A percentile compares a stretch with the other conserved stretches of the same genome.
These are phyloP conservation scores for Leucophenga varia DNA, from an alignment of 1,140 invertebrate species.

Conservation along the genomic window DNA sequence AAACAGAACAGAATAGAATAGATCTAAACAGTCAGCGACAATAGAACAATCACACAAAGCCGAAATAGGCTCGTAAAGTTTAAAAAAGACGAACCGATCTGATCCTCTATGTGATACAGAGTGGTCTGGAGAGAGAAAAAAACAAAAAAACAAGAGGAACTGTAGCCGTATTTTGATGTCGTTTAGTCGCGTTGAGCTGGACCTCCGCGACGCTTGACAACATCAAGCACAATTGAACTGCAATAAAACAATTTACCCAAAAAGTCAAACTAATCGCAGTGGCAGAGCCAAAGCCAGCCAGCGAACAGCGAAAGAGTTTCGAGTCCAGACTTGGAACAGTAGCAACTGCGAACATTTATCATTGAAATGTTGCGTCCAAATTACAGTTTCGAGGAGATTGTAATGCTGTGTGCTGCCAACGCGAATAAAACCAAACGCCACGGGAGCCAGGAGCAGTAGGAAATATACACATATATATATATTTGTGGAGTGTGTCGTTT, in stretches of 20 bases:
- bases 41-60: slow-evolving; percentile 13
- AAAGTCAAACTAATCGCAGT: slow-evolving; percentile 46
- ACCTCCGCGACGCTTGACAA: slow-evolving; percentile 42
- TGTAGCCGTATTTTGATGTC: not conserved
- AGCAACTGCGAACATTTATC: slow-evolving; percentile 40
- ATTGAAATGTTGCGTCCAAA: slow-evolving; percentile 46
- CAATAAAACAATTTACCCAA: slow-evolving; percentile 54
- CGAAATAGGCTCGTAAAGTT: slow-evolving; percentile 24
- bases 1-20: no score
- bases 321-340: slow-evolving; percentile 2
- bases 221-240: slow-evolving; percentile 45
- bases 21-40: no score
- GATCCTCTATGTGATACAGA: no score
- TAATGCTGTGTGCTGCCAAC: no score
- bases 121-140: slow-evolving; percentile 16
- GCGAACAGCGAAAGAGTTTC: not conserved
- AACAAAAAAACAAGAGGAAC: not conserved
- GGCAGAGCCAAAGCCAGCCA: not conserved
- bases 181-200: not conserved
- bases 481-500: no score
- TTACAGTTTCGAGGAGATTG: no score
- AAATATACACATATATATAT: no score
- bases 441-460: no score
- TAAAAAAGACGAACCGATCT: slow-evolving; percentile 27
- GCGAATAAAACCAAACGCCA: no score